These are phyloP conservation scores for Temnothorax longispinosus DNA, from an alignment of 1,140 invertebrate genomes.

Conservation along the genomic window DNA sequence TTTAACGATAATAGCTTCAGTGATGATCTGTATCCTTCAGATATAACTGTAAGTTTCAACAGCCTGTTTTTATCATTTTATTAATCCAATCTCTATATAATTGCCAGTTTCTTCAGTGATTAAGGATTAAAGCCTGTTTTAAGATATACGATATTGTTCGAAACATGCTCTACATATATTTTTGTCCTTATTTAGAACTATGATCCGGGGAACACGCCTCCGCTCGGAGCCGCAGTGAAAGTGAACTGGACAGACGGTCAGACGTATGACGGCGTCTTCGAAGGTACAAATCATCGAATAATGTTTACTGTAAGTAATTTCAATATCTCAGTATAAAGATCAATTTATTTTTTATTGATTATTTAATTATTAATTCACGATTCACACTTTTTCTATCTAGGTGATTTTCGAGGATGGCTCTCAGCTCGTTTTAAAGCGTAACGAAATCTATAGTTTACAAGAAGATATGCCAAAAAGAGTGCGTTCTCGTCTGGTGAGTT, in stretches of 20 bases:
- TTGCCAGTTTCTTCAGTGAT: neutral
- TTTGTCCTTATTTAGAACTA: conserved; percentile 76
- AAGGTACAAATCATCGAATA: conserved; percentile 85
- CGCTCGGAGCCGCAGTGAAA: conserved; percentile 84
- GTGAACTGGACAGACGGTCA: conserved; percentile 88
- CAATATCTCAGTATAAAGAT: neutral
- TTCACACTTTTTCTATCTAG: conserved; percentile 76
- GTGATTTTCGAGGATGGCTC: conserved; percentile 86
- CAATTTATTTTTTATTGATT: conserved; percentile 10
- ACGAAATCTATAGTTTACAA: conserved; percentile 84
- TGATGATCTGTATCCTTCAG: conserved; percentile 87
- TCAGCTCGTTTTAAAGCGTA: conserved; percentile 81
- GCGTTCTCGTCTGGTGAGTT: conserved; percentile 86
- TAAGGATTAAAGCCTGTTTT: neutral
- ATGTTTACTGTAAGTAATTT: conserved; percentile 86
- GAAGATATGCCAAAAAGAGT: conserved; percentile 86
- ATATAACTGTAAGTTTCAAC: conserved; percentile 83
- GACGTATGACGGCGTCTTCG: conserved; percentile 87
- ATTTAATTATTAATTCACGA: conserved; percentile 11
- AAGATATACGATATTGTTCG: neutral
- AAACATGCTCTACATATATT: neutral
- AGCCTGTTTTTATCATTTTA: neutral
- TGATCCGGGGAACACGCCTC: conserved; percentile 81
- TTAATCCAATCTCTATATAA: neutral
- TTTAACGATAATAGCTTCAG: conserved; percentile 89